These are phyloP conservation scores for Hemitrygon akajei DNA, from an alignment of 2,797 vertebrate genomes.

Conservation along the genomic window DNA sequence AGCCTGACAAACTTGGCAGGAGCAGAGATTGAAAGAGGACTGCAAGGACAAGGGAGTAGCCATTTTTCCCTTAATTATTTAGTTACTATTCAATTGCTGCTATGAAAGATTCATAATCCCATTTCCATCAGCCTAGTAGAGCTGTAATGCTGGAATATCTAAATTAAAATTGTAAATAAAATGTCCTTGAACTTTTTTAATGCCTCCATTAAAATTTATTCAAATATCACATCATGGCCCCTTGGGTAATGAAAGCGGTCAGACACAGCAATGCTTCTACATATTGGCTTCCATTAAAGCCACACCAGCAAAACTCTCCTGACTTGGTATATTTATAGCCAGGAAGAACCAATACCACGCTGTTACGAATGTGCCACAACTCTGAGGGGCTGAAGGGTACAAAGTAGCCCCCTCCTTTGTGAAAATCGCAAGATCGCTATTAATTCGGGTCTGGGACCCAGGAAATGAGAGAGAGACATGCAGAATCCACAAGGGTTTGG, in stretches of 20 bases:
- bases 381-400: too few relatives aligned
- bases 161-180: slow-evolving; percentile 27
- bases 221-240: slow-evolving; percentile 4
- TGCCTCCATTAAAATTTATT: slow-evolving; percentile 19
- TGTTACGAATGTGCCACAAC: too few relatives aligned
- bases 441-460: too few relatives aligned
- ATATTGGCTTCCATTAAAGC: background rate
- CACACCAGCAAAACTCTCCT: background rate
- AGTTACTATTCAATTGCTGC: background rate
- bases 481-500: too few relatives aligned
- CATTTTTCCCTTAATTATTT: slow-evolving; percentile 2
- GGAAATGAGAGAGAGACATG: too few relatives aligned
- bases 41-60: background rate
- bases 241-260: background rate
- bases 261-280: background rate
- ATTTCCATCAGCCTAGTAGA: background rate
- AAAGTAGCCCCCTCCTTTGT: too few relatives aligned
- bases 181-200: slow-evolving; percentile 22
- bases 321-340: background rate
- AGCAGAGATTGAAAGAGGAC: background rate
- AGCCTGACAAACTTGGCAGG: background rate
- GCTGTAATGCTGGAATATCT: background rate
- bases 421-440: too few relatives aligned
- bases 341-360: background rate
- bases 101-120: slow-evolving; percentile 19